A percentile compares a stretch with the other conserved stretches of the same genome.
phyloP scores from a whole-genome alignment of 2,888 invertebrate species.

The Harpalus rubripes region DNA sequence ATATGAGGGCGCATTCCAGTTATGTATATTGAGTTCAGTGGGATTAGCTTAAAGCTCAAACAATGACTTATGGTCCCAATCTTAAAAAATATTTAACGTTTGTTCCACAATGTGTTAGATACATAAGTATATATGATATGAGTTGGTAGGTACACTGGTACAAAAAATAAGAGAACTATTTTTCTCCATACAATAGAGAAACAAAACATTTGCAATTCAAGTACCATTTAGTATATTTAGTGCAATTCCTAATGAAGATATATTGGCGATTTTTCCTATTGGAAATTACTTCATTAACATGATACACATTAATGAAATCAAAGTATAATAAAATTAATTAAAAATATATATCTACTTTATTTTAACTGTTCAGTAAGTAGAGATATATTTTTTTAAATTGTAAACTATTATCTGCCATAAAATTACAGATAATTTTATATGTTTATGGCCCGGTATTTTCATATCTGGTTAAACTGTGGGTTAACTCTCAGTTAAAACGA shows the following conservation, averaged over 20 bases:
- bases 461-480: no score
- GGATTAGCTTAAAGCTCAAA: slow-evolving; percentile 63
- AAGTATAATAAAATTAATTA: background rate
- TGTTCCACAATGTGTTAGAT: slow-evolving; percentile 66
- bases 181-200: slow-evolving; percentile 57
- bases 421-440: no score
- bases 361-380: no score
- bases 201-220: slow-evolving; percentile 59
- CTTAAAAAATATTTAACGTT: slow-evolving; percentile 58
- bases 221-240: slow-evolving; percentile 59
- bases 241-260: slow-evolving; percentile 59
- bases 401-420: no score
- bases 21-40: no score
- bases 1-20: no score
- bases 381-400: no score
- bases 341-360: background rate
- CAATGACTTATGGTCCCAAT: slow-evolving; percentile 66
- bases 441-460: no score
- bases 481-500: no score
- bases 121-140: slow-evolving; percentile 45
- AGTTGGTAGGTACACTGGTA: slow-evolving; percentile 54
- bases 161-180: slow-evolving; percentile 51
- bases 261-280: slow-evolving; percentile 18
- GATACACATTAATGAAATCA: background rate
- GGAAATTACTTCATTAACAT: background rate